Conservation (phyloP, 2,113 vertebrate genomes). For the Equus quagga region DNA sequence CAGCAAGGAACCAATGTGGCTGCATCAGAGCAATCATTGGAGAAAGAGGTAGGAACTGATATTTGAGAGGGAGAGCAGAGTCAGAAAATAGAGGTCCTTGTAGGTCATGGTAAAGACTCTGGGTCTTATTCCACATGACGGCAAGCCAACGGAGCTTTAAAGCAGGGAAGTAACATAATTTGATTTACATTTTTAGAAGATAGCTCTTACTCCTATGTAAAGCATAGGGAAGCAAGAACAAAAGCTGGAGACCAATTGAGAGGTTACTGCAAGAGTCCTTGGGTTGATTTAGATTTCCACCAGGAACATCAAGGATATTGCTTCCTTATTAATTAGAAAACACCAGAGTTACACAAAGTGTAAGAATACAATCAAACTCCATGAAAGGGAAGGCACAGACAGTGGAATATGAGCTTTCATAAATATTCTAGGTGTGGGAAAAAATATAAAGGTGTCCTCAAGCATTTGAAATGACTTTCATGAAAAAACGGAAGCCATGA, state of each 20-base stretch:
- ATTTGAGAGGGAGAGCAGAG: neutral
- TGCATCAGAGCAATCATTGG: neutral
- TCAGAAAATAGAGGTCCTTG: neutral
- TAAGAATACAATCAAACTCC: neutral
- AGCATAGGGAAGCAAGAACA: neutral
- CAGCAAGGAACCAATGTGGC: neutral
- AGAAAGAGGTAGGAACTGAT: neutral
- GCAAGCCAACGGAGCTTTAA: neutral
- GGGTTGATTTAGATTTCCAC: neutral
- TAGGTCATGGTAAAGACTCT: neutral
- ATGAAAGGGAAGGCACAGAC: neutral
- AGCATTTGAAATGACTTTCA: neutral
- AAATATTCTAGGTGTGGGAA: neutral
- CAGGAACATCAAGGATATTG: neutral
- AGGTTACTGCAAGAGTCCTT: neutral
- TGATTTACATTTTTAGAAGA: conserved; percentile 38
- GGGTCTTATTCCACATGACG: neutral
- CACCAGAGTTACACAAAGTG: neutral
- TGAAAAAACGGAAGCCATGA: conserved; percentile 43
- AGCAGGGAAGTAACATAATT: conserved; percentile 14
- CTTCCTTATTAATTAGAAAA: conserved; percentile 28
- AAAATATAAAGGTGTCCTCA: neutral
- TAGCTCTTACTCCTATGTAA: neutral
- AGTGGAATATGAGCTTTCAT: neutral
- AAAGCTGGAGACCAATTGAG: neutral